Evolutionary conservation across 2,888 invertebrate species (phyloP).

Genomic region (Ormyrus thymus): DNA sequence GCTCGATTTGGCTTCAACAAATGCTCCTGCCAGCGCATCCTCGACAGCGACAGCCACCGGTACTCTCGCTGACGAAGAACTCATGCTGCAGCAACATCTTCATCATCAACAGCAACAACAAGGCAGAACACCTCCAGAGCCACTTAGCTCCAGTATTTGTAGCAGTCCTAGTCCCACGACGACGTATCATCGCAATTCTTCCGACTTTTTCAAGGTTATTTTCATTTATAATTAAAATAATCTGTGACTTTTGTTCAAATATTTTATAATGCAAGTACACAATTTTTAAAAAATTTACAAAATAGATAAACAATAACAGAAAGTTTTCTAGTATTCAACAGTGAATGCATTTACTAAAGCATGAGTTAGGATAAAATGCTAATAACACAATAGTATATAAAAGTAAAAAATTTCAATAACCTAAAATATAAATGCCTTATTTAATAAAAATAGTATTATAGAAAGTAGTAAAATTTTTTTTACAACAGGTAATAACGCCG

Average conservation of each 20-base stretch:
- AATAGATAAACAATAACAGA: no score
- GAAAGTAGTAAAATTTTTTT: no score
- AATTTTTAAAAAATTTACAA: no score
- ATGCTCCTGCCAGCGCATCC: conserved; percentile 53
- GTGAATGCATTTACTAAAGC: no score
- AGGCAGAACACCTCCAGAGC: conserved; percentile 69
- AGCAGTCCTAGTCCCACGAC: conserved; percentile 73
- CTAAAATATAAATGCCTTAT: no score
- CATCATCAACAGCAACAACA: conserved; percentile 56
- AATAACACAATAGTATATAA: no score
- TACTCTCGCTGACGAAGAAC: conserved; percentile 41
- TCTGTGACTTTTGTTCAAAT: no score
- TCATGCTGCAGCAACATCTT: conserved; percentile 24
- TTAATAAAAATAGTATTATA: no score
- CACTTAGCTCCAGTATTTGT: conserved; percentile 71
- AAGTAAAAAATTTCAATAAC: no score
- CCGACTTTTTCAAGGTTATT: conserved; percentile 76
- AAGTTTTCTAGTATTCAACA: no score
- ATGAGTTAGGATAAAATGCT: no score
- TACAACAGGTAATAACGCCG: conserved; percentile 68
- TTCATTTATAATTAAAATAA: background rate
- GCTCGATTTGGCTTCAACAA: conserved; percentile 67
- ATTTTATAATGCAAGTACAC: no score
- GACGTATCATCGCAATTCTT: conserved; percentile 73
- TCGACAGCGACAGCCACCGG: background rate